Conservation (phyloP, 2,797 vertebrate species). For the Meda fulgida region DNA sequence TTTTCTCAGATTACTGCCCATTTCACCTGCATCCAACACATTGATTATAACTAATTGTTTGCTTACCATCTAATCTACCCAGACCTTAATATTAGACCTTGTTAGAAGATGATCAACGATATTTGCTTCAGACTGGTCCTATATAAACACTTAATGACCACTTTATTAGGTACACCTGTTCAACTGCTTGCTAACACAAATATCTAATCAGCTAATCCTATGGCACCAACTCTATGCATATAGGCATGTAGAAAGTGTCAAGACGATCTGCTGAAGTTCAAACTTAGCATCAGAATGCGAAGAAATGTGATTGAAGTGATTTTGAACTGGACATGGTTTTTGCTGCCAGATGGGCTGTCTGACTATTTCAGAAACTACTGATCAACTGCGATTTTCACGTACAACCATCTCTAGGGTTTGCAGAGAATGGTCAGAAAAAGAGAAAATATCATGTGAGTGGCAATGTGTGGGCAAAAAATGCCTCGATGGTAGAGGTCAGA, state of each 20-base stretch:
- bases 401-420: background rate
- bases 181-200: background rate
- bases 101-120: too few species aligned
- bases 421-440: background rate
- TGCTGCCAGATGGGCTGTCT: background rate
- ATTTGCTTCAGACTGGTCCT: too few species aligned
- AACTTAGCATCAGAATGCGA: background rate
- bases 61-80: too few species aligned
- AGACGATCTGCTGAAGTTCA: background rate
- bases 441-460: conserved; percentile 5
- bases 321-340: background rate
- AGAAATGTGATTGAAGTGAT: background rate
- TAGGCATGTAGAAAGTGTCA: background rate
- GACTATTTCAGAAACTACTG: background rate
- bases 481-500: conserved; percentile 65
- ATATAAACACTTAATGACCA: background rate
- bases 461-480: conserved; percentile 49
- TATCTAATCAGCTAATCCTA: background rate
- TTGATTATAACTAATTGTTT: too few species aligned
- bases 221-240: background rate
- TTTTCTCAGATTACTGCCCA: too few species aligned
- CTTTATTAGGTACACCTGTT: background rate
- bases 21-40: too few species aligned
- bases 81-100: too few species aligned
- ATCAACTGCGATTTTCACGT: background rate